phyloP scores from a whole-genome alignment of 2,113 vertebrate genomes.

The Cromileptes altivelis region DNA sequence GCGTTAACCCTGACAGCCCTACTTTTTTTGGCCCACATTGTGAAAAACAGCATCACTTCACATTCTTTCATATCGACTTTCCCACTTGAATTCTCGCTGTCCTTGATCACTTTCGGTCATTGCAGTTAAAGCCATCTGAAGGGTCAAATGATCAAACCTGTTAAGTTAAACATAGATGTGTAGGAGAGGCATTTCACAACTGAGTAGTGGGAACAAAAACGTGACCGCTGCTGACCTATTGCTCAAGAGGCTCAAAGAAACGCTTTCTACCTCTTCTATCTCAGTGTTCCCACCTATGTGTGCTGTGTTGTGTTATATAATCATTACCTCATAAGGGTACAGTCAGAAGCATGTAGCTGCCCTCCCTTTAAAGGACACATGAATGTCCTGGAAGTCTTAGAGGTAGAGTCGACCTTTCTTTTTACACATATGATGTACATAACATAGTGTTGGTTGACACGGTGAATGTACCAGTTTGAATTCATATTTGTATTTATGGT shows the following conservation, averaged over 20 bases:
- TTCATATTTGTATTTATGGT: neutral
- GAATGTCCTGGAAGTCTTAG: conserved; percentile 5
- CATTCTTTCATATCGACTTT: too few species aligned
- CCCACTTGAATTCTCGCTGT: neutral
- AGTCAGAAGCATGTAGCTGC: neutral
- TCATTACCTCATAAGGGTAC: conserved; percentile 43
- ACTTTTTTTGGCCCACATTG: neutral
- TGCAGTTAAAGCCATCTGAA: neutral
- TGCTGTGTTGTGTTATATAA: conserved; percentile 38
- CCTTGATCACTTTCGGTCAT: neutral
- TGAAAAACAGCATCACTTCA: neutral
- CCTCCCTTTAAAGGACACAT: neutral
- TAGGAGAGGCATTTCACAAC: conserved; percentile 43
- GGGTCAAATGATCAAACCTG: conserved; percentile 26
- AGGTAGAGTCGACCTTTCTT: neutral
- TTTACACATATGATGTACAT: neutral
- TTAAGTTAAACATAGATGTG: conserved; percentile 50
- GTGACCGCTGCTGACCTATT: conserved; percentile 4
- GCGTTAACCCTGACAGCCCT: too few species aligned
- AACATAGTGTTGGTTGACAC: neutral
- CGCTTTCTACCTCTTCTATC: neutral
- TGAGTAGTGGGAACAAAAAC: neutral
- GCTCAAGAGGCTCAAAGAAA: conserved; percentile 32
- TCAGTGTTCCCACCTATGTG: conserved; percentile 26
- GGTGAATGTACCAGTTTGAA: neutral